A percentile compares a stretch with the other conserved stretches of the same genome.
These are phyloP conservation scores for Steinernema scapterisci DNA, from an alignment of 2,888 invertebrate species.

Conservation along the genomic window DNA sequence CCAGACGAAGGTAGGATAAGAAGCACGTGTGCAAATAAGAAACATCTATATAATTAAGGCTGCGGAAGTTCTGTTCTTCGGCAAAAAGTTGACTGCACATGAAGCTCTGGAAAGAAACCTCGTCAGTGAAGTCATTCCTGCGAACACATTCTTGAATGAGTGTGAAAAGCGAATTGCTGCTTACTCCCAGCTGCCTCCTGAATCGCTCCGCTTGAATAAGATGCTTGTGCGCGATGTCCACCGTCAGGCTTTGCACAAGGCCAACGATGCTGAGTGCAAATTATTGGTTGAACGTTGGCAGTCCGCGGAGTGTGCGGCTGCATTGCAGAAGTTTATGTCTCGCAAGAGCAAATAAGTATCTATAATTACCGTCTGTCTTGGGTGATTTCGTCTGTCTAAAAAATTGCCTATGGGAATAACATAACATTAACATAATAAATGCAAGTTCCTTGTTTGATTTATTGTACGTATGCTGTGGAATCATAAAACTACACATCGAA, in stretches of 20 bases:
- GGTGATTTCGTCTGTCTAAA: no score
- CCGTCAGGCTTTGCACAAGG: conserved; percentile 70
- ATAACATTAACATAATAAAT: no score
- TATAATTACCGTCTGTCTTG: no score
- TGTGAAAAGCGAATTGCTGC: conserved; percentile 42
- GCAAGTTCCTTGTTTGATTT: no score
- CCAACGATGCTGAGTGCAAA: conserved; percentile 74
- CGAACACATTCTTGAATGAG: conserved; percentile 43
- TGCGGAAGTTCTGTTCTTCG: conserved; percentile 74
- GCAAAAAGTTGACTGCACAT: conserved; percentile 78
- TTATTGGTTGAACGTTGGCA: conserved; percentile 75
- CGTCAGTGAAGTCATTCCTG: conserved; percentile 79
- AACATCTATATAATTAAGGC: conserved; percentile 68
- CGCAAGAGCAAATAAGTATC: conserved; percentile 42
- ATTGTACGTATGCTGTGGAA: no score
- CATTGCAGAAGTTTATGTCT: conserved; percentile 73
- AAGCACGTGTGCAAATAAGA: no score
- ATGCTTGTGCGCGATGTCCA: conserved; percentile 75
- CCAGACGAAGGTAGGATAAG: conserved; percentile 75
- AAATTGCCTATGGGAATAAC: no score
- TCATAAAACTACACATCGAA: no score
- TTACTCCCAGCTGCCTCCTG: conserved; percentile 58
- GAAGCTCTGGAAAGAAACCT: conserved; percentile 82
- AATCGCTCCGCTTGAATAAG: conserved; percentile 77
- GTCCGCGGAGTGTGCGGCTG: conserved; percentile 76